Percentiles rank a stretch among this genome's conserved stretches.
Evolutionary conservation across 2,797 vertebrate genomes (phyloP).

Genomic region (Siniperca undulata): DNA sequence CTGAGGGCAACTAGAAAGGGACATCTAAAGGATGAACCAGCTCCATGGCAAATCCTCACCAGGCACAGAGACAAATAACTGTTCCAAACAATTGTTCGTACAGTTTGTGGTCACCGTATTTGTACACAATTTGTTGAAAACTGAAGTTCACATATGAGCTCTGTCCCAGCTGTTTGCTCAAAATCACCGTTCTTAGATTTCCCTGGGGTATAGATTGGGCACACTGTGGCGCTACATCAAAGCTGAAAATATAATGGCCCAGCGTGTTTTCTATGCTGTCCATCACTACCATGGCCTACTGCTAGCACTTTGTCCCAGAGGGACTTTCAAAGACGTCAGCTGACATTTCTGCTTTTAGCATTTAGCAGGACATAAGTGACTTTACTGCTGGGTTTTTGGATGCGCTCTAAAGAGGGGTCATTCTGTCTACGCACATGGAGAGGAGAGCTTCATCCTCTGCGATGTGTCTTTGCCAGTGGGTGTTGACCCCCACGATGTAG

Average conservation of each 20-base stretch:
- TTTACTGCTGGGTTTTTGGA: conserved; percentile 65
- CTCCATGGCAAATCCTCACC: conserved; percentile 2
- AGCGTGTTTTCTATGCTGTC: conserved; percentile 70
- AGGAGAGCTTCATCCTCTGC: conserved; percentile 51
- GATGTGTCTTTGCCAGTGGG: conserved; percentile 67
- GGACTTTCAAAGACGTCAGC: conserved; percentile 67
- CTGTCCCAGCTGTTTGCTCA: conserved; percentile 40
- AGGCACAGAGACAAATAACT: conserved; percentile 13
- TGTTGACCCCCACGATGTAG: conserved; percentile 54
- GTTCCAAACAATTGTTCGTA: not conserved
- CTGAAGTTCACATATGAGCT: conserved; percentile 1
- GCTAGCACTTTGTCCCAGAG: conserved; percentile 58
- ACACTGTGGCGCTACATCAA: conserved; percentile 66
- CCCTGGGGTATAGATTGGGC: conserved; percentile 45
- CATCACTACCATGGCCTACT: conserved; percentile 47
- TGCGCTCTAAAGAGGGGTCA: conserved; percentile 50
- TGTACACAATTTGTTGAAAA: conserved; percentile 14
- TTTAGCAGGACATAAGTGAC: conserved; percentile 72
- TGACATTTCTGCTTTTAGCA: conserved; percentile 80
- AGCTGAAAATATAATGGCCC: conserved; percentile 73
- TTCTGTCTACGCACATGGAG: conserved; percentile 31
- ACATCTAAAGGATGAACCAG: conserved; percentile 32
- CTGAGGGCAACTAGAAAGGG: conserved; percentile 31
- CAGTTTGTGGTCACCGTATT: conserved; percentile 20
- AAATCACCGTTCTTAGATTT: conserved; percentile 53